Conservation (phyloP, 2,797 vertebrate species). For the Chromobotia macracanthus region DNA sequence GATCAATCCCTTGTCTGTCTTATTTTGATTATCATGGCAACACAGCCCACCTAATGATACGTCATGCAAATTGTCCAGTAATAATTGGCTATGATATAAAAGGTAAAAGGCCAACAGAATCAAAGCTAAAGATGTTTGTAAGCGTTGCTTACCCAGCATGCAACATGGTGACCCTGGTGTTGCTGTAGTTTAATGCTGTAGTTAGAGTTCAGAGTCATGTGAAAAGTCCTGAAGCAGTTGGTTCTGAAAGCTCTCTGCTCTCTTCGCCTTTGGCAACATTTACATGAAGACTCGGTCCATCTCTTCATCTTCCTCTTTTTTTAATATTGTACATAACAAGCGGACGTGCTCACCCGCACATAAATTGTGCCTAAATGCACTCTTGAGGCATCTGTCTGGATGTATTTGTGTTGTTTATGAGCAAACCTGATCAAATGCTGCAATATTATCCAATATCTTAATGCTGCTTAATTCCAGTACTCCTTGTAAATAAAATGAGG, state of each 20-base stretch:
- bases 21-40: neutral
- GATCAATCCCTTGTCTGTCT: too few species aligned
- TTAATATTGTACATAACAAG: slow-evolving; percentile 46
- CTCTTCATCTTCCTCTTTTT: slow-evolving; percentile 41
- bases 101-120: neutral
- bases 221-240: neutral
- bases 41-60: neutral
- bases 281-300: slow-evolving; percentile 45
- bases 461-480: neutral
- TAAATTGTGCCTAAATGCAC: slow-evolving; percentile 23
- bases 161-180: neutral
- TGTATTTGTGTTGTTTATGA: slow-evolving; percentile 15
- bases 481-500: slow-evolving; percentile 27
- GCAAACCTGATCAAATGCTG: slow-evolving; percentile 1
- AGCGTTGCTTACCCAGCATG: neutral
- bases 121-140: neutral
- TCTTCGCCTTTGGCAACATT: slow-evolving; percentile 49
- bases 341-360: neutral
- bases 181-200: neutral
- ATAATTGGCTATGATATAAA: neutral
- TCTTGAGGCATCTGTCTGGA: neutral
- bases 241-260: slow-evolving; percentile 30
- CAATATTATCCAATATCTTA: slow-evolving; percentile 26
- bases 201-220: neutral
- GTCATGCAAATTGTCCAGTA: neutral